These are phyloP conservation scores for Contarinia nasturtii DNA, from an alignment of 1,140 invertebrate genomes.

Conservation along the genomic window DNA sequence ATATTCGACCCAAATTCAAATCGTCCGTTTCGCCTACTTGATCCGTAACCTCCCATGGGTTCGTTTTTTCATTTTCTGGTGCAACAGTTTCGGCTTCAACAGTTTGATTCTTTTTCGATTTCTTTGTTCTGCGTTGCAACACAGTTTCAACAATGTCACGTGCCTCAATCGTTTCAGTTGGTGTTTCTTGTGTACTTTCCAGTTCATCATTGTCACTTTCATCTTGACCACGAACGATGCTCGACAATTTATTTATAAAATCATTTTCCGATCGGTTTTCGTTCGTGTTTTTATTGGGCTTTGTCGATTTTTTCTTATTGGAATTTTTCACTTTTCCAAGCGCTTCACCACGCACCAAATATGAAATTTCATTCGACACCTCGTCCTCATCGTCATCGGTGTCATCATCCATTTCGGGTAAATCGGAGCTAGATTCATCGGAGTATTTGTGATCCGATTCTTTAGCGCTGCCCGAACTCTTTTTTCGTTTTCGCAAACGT, in stretches of 20 bases:
- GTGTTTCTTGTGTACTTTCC: slow-evolving; percentile 1
- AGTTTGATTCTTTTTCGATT: neutral
- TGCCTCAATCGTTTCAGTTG: slow-evolving; percentile 9
- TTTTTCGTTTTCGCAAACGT: slow-evolving; percentile 1
- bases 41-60: neutral
- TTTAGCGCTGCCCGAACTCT: neutral
- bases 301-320: neutral
- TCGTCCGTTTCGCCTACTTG: neutral
- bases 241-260: neutral
- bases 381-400: neutral
- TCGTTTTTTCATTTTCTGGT: neutral
- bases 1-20: neutral
- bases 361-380: neutral
- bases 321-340: neutral
- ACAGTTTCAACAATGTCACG: slow-evolving; percentile 16
- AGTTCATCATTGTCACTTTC: slow-evolving; percentile 2
- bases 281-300: neutral
- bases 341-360: neutral
- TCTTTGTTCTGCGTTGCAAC: slow-evolving; percentile 5
- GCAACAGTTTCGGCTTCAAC: neutral
- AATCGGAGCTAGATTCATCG: too few relatives aligned
- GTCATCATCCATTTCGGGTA: neutral
- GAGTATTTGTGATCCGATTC: neutral
- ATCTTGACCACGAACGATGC: neutral
- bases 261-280: neutral